These are phyloP conservation scores for Amphipyra berbera DNA, from an alignment of 2,888 invertebrate genomes.

Conservation along the genomic window DNA sequence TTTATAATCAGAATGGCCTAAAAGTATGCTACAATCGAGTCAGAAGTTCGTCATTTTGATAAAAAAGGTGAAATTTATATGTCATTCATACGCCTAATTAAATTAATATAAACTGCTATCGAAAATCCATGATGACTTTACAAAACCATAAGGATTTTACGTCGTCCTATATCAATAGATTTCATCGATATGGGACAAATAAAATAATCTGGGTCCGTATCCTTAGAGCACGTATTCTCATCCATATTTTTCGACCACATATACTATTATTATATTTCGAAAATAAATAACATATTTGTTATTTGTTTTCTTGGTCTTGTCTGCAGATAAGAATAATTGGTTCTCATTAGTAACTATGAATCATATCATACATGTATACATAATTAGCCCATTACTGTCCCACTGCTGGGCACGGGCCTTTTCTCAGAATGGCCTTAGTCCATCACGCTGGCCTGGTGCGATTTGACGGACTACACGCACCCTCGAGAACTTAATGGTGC, in stretches of 20 bases:
- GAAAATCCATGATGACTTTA: conserved; percentile 6
- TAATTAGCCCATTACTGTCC: no score
- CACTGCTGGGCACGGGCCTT: no score
- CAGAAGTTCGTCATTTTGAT: no score
- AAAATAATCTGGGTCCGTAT: conserved; percentile 35
- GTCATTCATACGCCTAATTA: no score
- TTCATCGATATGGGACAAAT: conserved; percentile 7
- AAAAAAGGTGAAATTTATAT: no score
- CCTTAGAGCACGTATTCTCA: conserved; percentile 40
- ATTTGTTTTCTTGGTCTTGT: conserved; percentile 2
- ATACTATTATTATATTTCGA: neutral
- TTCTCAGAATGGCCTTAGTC: no score
- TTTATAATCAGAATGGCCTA: neutral
- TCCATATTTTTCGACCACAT: conserved; percentile 3
- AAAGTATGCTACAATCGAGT: neutral
- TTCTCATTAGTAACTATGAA: conserved; percentile 21
- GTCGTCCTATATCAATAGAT: conserved; percentile 11
- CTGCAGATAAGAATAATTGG: conserved; percentile 30
- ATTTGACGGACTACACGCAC: no score
- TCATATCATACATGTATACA: conserved; percentile 2
- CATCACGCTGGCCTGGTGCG: no score
- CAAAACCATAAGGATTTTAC: neutral
- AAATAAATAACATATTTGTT: conserved; percentile 3
- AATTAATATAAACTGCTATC: conserved; percentile 1
- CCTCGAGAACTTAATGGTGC: no score